Evolutionary conservation across 1,140 invertebrate species (phyloP), one percentile per base, ranked within the genome.

Genomic region (Drosophila athabasca): DNA sequence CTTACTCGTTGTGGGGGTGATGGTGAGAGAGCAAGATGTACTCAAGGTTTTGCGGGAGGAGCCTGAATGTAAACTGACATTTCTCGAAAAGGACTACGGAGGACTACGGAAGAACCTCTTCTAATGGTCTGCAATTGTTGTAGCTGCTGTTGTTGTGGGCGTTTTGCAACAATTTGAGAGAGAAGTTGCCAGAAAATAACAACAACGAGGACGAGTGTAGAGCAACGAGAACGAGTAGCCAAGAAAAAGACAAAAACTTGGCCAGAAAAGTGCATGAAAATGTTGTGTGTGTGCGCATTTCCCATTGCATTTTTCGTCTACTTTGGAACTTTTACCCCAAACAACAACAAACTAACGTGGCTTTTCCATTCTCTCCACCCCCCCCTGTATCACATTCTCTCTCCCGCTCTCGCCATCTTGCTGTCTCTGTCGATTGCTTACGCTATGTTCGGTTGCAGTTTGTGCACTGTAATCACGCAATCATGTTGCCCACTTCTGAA

Each of bases 401-500:
- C 22, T 26, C 2, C 3, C 24, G 6, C 8, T 55, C 39, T 13
- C 8, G 6, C 9, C 24, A n/a, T 11, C 9, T 2, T 46, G 51
- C 31, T 26, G 45, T 35, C 44, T 50, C 49, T 43, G 35, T 31
- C 52, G 74, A 69, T 70, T 72, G 51, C 49, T 49, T 51, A 41
- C 71, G 46, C 62, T 62, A 49, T 77, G 49, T 77, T 69, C 62
- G 62, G 64, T 43, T 79, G 67, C 81, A 66, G 60, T 79, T 79
- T 79, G 83, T 87, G 84, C 79, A 74, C 84, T 88, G 83, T 83
- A 88, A 88, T 88, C 83, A 88, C 84, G 83, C 84, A 88, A 88
- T 88, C 84, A 79, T 89, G 83, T 89, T 83, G 79, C 82, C 82
- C 82, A 87, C 79, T 88, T 89, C 84, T 79, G 79, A 88, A 89